Percentiles rank a stretch among this genome's conserved stretches.
phyloP scores from a whole-genome alignment of 1,140 invertebrate species.

The Caenorhabditis inopinata region DNA sequence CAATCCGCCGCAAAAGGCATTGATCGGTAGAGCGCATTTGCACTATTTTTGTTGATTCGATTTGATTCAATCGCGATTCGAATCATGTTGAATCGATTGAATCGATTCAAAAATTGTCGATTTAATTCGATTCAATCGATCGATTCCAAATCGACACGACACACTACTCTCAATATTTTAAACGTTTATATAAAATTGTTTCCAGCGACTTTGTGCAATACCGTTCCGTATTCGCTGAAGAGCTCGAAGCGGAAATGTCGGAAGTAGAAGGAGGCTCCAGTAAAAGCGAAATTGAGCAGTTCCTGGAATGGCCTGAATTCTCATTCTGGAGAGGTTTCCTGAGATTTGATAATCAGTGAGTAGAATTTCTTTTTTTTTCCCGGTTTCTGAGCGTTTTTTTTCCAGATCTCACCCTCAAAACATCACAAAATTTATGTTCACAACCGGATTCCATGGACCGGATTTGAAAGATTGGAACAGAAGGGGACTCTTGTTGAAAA shows the following conservation, averaged over 20 bases:
- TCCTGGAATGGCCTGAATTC: slow-evolving; percentile 43
- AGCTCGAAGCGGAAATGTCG: neutral
- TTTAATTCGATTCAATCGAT: no score
- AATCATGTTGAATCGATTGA: no score
- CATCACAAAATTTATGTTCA: slow-evolving; percentile 38
- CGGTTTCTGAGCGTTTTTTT: no score
- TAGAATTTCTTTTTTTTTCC: no score
- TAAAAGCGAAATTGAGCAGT: slow-evolving; percentile 25
- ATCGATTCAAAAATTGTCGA: no score
- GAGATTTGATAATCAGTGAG: slow-evolving; percentile 22
- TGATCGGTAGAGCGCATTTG: no score
- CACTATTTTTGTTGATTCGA: no score
- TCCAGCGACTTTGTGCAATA: slow-evolving; percentile 19
- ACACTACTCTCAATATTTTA: no score
- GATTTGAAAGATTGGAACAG: slow-evolving; percentile 41
- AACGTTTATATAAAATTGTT: no score
- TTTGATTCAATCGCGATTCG: no score
- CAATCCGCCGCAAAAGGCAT: no score
- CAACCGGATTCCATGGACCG: slow-evolving; percentile 15
- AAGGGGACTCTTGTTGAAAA: slow-evolving; percentile 32
- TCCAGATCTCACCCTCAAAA: slow-evolving; percentile 13
- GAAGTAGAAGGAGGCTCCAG: neutral
- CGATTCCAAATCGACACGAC: no score
- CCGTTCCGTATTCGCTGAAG: neutral
- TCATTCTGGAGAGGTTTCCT: slow-evolving; percentile 36